These are phyloP conservation scores for Ptilonorhynchus violaceus DNA, from an alignment of 2,113 vertebrate species.

Conservation along the genomic window DNA sequence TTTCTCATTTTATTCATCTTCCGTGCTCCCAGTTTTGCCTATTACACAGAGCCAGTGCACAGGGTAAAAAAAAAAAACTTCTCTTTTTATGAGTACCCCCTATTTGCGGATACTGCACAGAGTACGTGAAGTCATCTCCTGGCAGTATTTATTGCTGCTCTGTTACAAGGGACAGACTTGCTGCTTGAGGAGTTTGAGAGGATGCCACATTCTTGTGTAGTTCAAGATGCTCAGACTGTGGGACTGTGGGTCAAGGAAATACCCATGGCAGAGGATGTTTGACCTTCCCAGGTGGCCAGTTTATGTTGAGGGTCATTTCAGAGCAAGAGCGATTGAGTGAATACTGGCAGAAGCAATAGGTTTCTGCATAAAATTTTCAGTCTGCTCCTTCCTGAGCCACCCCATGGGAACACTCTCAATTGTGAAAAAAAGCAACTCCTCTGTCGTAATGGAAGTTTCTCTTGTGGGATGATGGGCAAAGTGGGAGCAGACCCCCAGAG, in stretches of 20 bases:
- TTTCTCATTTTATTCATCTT: not conserved
- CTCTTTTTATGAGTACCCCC: not conserved
- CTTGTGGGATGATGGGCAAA: not conserved
- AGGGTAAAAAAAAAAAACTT: not conserved
- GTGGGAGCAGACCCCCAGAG: not conserved
- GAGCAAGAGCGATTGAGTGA: not conserved
- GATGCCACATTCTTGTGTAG: not conserved
- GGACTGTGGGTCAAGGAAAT: not conserved
- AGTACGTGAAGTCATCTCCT: not conserved
- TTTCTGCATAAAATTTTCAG: not conserved
- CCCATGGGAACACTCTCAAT: not conserved
- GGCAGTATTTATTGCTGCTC: not conserved
- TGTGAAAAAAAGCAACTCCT: not conserved
- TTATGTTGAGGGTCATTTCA: not conserved
- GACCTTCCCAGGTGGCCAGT: not conserved
- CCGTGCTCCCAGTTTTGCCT: not conserved
- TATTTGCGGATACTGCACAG: not conserved
- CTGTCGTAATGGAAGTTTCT: not conserved
- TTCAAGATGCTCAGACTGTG: not conserved
- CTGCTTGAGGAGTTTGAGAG: not conserved
- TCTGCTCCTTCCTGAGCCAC: not conserved
- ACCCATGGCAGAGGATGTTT: not conserved
- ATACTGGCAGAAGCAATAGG: not conserved
- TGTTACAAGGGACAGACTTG: not conserved
- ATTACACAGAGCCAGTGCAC: not conserved